Percentiles rank a stretch among this genome's conserved stretches.
Evolutionary conservation across 2,888 invertebrate genomes (phyloP).

Genomic region (Scaptomyza tumidula): DNA sequence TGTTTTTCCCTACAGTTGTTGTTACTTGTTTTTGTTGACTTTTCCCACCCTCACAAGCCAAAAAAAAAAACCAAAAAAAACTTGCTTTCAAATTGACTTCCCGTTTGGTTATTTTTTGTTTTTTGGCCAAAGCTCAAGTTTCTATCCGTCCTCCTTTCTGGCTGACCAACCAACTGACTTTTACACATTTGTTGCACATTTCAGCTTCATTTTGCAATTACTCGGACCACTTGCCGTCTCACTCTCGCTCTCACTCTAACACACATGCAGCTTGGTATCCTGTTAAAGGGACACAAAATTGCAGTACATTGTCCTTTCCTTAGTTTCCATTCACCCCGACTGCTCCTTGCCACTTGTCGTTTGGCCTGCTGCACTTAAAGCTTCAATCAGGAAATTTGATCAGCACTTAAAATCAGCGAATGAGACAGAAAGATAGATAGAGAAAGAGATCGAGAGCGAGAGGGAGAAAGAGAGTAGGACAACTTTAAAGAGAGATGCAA

Average conservation of each 20-base stretch:
- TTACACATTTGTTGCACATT: slow-evolving; percentile 58
- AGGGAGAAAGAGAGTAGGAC: neutral
- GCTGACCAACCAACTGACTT: slow-evolving; percentile 8
- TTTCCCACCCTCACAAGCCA: slow-evolving; percentile 1
- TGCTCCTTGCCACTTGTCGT: slow-evolving; percentile 3
- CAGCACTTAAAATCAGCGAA: slow-evolving; percentile 59
- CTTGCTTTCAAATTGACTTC: slow-evolving; percentile 46
- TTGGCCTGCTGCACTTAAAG: slow-evolving; percentile 62
- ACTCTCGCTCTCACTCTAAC: neutral
- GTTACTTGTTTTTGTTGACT: neutral
- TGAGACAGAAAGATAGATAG: neutral
- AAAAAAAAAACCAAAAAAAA: neutral
- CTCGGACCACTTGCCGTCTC: slow-evolving; percentile 3
- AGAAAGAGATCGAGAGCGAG: neutral
- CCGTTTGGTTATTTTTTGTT: slow-evolving; percentile 2
- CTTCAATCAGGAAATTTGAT: slow-evolving; percentile 76
- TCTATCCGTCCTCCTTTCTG: slow-evolving; percentile 19
- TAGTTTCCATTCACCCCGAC: neutral
- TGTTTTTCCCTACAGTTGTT: neutral
- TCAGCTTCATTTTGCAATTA: slow-evolving; percentile 68
- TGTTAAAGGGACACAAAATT: slow-evolving; percentile 60
- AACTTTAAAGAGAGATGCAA: slow-evolving; percentile 44
- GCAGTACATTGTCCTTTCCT: slow-evolving; percentile 37
- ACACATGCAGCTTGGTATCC: slow-evolving; percentile 45
- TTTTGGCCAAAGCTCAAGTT: slow-evolving; percentile 41